These are phyloP conservation scores for Leptinotarsa lineolata DNA, from an alignment of 1,140 invertebrate genomes.

Conservation along the genomic window DNA sequence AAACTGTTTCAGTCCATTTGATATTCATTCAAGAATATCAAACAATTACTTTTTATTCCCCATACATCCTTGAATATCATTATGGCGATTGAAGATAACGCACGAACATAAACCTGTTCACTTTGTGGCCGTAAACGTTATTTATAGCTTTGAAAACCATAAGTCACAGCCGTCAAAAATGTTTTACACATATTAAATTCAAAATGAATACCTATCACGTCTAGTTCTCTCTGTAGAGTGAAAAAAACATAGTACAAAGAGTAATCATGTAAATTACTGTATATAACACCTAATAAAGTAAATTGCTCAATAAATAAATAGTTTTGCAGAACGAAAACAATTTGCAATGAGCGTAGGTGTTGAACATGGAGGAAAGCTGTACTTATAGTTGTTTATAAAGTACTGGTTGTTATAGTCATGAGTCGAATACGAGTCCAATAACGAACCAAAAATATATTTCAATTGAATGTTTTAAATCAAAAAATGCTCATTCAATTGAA, in stretches of 20 bases:
- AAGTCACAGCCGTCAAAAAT: slow-evolving; percentile 13
- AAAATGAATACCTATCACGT: slow-evolving; percentile 7
- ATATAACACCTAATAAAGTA: slow-evolving; percentile 20
- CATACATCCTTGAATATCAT: slow-evolving; percentile 4
- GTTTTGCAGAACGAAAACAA: slow-evolving; percentile 14
- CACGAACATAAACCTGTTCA: slow-evolving; percentile 9
- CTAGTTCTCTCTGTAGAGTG: not conserved
- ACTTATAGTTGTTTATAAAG: slow-evolving; percentile 11
- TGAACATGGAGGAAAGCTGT: not conserved
- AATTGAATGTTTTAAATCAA: not conserved
- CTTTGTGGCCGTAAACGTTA: slow-evolving; percentile 8
- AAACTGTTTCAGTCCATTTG: not conserved
- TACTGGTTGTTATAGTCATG: not conserved
- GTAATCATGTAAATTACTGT: slow-evolving; percentile 20
- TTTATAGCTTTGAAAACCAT: not conserved
- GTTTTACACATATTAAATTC: slow-evolving; percentile 16
- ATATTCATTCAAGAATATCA: not conserved
- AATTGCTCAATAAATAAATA: slow-evolving; percentile 8
- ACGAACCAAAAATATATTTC: not conserved
- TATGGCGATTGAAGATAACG: slow-evolving; percentile 9
- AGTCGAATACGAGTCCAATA: not conserved
- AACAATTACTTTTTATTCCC: not conserved
- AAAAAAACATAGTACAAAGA: slow-evolving; percentile 16
- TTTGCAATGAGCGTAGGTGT: slow-evolving; percentile 16
- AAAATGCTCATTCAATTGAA: too few relatives aligned